Conservation (phyloP, 2,888 invertebrate genomes). For the Aleiodes leptofemur region DNA sequence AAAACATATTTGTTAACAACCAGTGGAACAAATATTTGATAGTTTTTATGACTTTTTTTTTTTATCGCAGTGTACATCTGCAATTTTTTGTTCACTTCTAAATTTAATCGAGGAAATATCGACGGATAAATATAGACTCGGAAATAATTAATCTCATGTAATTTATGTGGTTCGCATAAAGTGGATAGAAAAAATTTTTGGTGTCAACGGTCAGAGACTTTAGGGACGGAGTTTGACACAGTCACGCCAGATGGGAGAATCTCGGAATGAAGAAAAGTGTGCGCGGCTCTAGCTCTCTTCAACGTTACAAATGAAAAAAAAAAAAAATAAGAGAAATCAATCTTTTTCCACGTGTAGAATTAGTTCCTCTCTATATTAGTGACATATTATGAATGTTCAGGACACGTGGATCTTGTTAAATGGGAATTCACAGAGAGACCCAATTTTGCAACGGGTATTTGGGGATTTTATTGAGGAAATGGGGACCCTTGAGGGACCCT, state of each 20-base stretch:
- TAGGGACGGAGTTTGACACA: constrained; percentile 10
- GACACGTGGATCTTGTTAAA: constrained; percentile 48
- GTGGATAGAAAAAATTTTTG: constrained; percentile 15
- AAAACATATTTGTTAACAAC: too few species aligned
- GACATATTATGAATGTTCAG: constrained; percentile 17
- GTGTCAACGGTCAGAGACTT: constrained; percentile 32
- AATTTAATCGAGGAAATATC: neutral
- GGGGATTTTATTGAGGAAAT: constrained; percentile 46
- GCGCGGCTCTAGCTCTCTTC: neutral
- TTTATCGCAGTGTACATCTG: neutral
- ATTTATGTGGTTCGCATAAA: neutral
- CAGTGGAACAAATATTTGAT: too few species aligned
- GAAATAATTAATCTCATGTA: constrained; percentile 5
- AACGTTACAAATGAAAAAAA: constrained; percentile 5
- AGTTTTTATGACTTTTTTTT: too few species aligned
- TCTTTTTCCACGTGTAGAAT: neutral
- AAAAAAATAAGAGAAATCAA: constrained; percentile 16
- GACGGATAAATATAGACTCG: neutral
- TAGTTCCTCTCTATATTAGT: constrained; percentile 1
- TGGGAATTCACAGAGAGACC: constrained; percentile 28
- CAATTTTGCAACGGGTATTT: constrained; percentile 37
- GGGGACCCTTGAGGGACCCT: constrained; percentile 12
- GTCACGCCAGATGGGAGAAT: constrained; percentile 29
- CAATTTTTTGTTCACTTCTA: neutral
- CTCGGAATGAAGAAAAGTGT: constrained; percentile 2